phyloP scores from a whole-genome alignment of 1,140 invertebrate genomes.

The Aradophagus sp. region DNA sequence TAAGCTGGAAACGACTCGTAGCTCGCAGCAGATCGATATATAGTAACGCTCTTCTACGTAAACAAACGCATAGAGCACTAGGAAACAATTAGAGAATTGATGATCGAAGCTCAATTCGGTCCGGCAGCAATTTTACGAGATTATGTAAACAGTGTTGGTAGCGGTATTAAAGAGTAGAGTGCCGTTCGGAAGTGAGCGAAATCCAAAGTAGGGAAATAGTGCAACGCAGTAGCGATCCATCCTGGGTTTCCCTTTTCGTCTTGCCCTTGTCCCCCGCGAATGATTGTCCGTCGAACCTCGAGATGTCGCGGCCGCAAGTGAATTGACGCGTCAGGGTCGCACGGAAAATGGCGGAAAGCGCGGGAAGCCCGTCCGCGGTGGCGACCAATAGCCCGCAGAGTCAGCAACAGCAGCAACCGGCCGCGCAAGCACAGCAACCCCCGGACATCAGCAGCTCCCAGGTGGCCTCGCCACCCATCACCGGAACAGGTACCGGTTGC shows the following conservation, averaged over 20 bases:
- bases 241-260: too few relatives aligned
- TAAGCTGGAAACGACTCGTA: slow-evolving; percentile 14
- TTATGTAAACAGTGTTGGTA: too few relatives aligned
- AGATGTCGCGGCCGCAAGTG: slow-evolving; percentile 37
- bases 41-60: slow-evolving; percentile 24
- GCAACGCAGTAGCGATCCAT: too few relatives aligned
- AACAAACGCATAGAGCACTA: too few relatives aligned
- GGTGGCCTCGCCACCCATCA: slow-evolving; percentile 72
- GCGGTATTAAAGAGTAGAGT: too few relatives aligned
- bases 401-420: slow-evolving; percentile 56
- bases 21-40: slow-evolving; percentile 38
- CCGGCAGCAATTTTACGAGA: too few relatives aligned
- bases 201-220: too few relatives aligned
- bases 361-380: slow-evolving; percentile 67
- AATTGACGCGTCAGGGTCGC: slow-evolving; percentile 27
- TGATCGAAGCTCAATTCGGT: too few relatives aligned
- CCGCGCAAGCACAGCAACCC: slow-evolving; percentile 63
- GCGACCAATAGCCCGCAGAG: slow-evolving; percentile 57
- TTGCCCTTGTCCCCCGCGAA: too few relatives aligned
- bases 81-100: too few relatives aligned
- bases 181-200: too few relatives aligned
- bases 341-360: slow-evolving; percentile 70
- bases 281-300: too few relatives aligned
- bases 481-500: slow-evolving; percentile 76
- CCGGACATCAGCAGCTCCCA: slow-evolving; percentile 74